These are phyloP conservation scores for Rhodophaea formosa DNA, from an alignment of 2,888 invertebrate genomes.

Conservation along the genomic window DNA sequence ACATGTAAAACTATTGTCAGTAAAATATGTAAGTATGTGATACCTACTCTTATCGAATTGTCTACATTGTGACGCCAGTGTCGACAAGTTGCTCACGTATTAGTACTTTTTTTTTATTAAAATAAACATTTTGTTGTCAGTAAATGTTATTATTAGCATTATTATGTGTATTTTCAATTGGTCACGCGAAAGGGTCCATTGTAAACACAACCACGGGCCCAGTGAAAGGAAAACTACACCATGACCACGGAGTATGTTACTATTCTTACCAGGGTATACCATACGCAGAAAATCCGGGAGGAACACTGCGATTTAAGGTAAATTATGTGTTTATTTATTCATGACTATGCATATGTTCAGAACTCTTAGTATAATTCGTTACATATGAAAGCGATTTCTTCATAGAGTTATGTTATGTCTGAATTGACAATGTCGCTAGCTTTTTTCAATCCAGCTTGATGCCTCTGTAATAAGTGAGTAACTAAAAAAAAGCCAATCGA, in stretches of 20 bases:
- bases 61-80: not conserved
- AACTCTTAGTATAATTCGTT: too few relatives aligned
- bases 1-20: too few relatives aligned
- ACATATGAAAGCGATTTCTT: too few relatives aligned
- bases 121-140: not conserved
- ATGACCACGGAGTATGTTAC: conserved; percentile 27
- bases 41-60: too few relatives aligned
- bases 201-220: conserved; percentile 32
- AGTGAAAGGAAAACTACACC: conserved; percentile 33
- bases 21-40: too few relatives aligned
- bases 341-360: not conserved
- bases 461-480: too few relatives aligned
- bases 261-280: conserved; percentile 41
- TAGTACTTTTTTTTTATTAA: not conserved
- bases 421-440: too few relatives aligned
- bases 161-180: not conserved
- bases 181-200: conserved; percentile 19
- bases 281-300: conserved; percentile 39
- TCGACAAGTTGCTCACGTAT: not conserved
- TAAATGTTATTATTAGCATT: not conserved
- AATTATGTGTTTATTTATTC: conserved; percentile 7
- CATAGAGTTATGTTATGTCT: too few relatives aligned
- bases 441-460: too few relatives aligned
- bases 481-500: too few relatives aligned
- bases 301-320: conserved; percentile 38